A percentile compares a stretch with the other conserved stretches of the same genome.
Conservation (phyloP, 2,113 vertebrate genomes). For the Phylloscopus trochiloides region DNA sequence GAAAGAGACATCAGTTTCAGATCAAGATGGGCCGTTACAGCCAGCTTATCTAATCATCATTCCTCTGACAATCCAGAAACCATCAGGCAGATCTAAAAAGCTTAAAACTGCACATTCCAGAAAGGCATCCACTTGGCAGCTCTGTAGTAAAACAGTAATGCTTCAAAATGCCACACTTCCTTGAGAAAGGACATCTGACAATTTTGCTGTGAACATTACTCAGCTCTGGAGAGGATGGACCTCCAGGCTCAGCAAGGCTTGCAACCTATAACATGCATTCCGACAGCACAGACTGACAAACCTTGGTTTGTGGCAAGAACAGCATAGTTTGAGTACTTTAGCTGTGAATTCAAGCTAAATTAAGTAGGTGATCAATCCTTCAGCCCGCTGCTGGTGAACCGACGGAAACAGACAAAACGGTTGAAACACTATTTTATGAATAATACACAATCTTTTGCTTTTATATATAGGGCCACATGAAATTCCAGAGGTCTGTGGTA, state of each 20-base stretch:
- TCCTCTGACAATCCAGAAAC: background rate
- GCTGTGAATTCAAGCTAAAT: background rate
- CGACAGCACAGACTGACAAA: background rate
- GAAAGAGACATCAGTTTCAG: background rate
- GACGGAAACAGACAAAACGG: background rate
- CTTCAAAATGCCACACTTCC: background rate
- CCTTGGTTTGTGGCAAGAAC: background rate
- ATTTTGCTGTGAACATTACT: background rate
- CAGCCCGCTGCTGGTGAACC: background rate
- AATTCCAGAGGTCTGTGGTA: background rate
- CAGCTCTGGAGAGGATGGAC: background rate
- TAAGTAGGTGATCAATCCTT: background rate
- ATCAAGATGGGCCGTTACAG: background rate
- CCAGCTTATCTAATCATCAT: background rate
- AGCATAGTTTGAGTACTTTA: background rate
- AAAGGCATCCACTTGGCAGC: background rate
- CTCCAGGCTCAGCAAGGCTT: background rate
- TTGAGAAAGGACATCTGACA: background rate
- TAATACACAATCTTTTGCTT: background rate
- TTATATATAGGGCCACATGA: background rate
- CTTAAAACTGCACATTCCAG: background rate
- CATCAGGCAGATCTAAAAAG: background rate
- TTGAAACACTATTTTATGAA: background rate
- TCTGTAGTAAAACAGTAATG: background rate
- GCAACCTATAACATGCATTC: fast-evolving